Evolutionary conservation across 1,140 invertebrate species (phyloP).

Genomic region (Caenorhabditis remanei): DNA sequence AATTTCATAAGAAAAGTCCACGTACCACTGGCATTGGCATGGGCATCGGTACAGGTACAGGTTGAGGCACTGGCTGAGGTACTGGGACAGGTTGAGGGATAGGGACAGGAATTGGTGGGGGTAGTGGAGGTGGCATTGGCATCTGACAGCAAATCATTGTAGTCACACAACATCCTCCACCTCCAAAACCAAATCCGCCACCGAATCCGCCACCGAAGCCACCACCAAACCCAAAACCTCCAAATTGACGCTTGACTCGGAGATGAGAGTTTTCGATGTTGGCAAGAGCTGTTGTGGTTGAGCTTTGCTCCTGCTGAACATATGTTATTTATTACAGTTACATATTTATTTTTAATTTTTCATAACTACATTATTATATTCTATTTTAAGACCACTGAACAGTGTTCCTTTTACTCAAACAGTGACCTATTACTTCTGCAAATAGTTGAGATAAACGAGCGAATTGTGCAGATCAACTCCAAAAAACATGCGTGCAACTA

Average conservation of each 20-base stretch:
- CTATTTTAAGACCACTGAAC: no score
- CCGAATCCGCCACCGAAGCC: constrained; percentile 27
- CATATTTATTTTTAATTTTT: background rate
- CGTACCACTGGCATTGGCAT: constrained; percentile 34
- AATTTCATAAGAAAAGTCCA: background rate
- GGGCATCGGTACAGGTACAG: constrained; percentile 8
- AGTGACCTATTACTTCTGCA: no score
- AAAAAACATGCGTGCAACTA: background rate
- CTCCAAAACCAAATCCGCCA: constrained; percentile 29
- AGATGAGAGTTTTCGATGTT: constrained; percentile 46
- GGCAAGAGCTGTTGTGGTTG: constrained; percentile 68
- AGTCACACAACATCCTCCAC: constrained; percentile 54
- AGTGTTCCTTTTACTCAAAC: no score
- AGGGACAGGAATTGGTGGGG: constrained; percentile 40
- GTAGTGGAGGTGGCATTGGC: constrained; percentile 31
- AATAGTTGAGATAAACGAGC: no score
- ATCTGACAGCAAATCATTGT: constrained; percentile 51
- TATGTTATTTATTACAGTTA: background rate
- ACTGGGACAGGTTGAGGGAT: constrained; percentile 4
- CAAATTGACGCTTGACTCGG: constrained; percentile 47
- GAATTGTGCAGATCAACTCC: no score
- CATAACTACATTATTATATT: no score
- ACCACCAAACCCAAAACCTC: constrained; percentile 5
- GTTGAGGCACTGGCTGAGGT: constrained; percentile 22
- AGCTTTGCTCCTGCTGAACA: background rate